Percentiles rank a stretch among this genome's conserved stretches.
These are phyloP conservation scores for Alviniconcha strummeri DNA, from an alignment of 2,888 invertebrate genomes.

Conservation along the genomic window DNA sequence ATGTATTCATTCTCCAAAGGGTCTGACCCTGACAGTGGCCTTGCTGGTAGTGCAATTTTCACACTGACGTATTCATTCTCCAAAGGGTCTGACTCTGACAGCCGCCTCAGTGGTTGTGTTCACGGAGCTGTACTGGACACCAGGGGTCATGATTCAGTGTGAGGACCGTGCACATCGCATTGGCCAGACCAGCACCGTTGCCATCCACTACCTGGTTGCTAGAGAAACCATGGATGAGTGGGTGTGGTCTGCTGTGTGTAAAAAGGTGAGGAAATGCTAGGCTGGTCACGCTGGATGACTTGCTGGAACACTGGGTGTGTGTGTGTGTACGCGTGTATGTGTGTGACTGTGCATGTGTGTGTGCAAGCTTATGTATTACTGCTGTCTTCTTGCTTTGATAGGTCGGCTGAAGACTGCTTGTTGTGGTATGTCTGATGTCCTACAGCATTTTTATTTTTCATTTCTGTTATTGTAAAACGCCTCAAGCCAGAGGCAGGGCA, in stretches of 20 bases:
- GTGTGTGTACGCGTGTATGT: too few relatives aligned
- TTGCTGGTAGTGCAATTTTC: too few relatives aligned
- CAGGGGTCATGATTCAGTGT: constrained; percentile 70
- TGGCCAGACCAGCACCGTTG: constrained; percentile 66
- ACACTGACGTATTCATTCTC: constrained; percentile 1
- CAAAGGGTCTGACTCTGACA: constrained; percentile 69
- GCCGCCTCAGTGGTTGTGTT: constrained; percentile 71
- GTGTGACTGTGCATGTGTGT: too few relatives aligned
- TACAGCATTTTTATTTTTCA: too few relatives aligned
- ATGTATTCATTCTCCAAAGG: constrained; percentile 48
- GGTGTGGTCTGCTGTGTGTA: constrained; percentile 69
- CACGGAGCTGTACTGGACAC: constrained; percentile 73
- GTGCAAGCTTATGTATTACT: too few relatives aligned
- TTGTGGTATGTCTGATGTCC: too few relatives aligned
- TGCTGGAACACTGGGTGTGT: too few relatives aligned
- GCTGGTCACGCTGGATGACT: background rate
- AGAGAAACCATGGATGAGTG: constrained; percentile 71
- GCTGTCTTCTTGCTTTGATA: too few relatives aligned
- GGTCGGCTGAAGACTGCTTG: too few relatives aligned
- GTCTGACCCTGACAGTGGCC: constrained; percentile 70
- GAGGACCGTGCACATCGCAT: constrained; percentile 72
- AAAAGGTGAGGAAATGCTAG: constrained; percentile 54
- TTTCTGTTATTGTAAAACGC: too few relatives aligned
- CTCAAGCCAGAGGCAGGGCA: too few relatives aligned
- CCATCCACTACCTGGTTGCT: constrained; percentile 71